Base-by-base conservation (phyloP, 2,888 invertebrate genomes). In the Ophraella communa region DNA sequence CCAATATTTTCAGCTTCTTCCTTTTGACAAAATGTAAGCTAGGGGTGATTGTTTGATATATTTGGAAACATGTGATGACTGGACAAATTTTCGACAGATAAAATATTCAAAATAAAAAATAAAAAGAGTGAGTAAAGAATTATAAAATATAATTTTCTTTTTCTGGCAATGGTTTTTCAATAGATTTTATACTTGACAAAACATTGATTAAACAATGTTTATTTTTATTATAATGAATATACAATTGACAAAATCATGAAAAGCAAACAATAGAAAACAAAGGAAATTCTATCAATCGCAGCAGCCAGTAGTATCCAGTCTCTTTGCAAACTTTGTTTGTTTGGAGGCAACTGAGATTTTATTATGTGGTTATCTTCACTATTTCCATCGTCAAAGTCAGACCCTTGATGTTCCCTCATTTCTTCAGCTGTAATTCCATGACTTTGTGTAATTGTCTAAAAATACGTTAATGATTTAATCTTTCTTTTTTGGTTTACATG, bases 231-330 rank as follows among this genome's bases (percentile, higher is more conserved):
- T n/a, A 33, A 73, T 21, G 85, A 80, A 78, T 84, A 86, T 30
- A 82, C 78, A 55, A 84, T 79, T n/a, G 84, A 83, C 67, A 87
- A 80, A 58, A 86, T 80, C 10, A 83, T 76, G 73, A 87, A 88
- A 23, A 86, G 76, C 27, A 88, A 72, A 51, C 84, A 83, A 73
- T 88, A 89, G 54, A 85, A 73, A 44, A 87, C 65, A 73, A 89
- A 89, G 3, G 84, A 83, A 52, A 88, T 76, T 56, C 89, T 84
- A 79, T 90, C 89, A 59, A 90, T 83, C 7, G 87, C 87, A 1
- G 86, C 86, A 24, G 88, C 89, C 49, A 89, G 75, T 11, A 88
- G 78, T n/a, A 87, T 79, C 89, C 89, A 90, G 74, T 89, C 89
- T 33, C 85, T 83, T 71, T 87, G 87, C 0, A 84, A 70, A 1